A percentile compares a stretch with the other conserved stretches of the same genome.
Conservation (phyloP, 2,888 invertebrate species). For the Ametastegia equiseti region DNA sequence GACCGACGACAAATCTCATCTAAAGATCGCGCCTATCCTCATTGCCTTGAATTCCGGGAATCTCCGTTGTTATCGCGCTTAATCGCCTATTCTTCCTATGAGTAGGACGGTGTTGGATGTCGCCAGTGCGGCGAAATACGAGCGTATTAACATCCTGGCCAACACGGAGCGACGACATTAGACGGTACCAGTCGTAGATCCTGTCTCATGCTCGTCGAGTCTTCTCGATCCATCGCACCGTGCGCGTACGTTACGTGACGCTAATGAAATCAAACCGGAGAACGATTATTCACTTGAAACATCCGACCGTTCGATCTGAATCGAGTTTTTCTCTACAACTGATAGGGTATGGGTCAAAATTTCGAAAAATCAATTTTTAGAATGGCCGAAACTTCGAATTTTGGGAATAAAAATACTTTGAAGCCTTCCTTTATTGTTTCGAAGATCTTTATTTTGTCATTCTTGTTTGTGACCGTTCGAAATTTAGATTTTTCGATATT, state of each 20-base stretch:
- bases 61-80: constrained; percentile 70
- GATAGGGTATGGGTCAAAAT: too few relatives aligned
- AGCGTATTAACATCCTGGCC: constrained; percentile 74
- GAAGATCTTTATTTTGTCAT: too few relatives aligned
- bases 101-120: constrained; percentile 71
- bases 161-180: constrained; percentile 64
- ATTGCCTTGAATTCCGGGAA: constrained; percentile 68
- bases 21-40: constrained; percentile 41
- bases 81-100: constrained; percentile 73
- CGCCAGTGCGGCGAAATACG: constrained; percentile 74
- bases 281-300: neutral
- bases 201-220: neutral
- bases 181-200: constrained; percentile 40
- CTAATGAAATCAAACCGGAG: neutral
- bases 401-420: too few relatives aligned
- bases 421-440: too few relatives aligned
- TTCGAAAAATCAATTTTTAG: too few relatives aligned
- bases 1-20: constrained; percentile 22
- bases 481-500: too few relatives aligned
- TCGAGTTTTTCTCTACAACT: too few relatives aligned
- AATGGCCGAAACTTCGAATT: too few relatives aligned
- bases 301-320: neutral
- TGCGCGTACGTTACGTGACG: too few relatives aligned
- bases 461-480: too few relatives aligned
- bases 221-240: neutral